Percentiles rank a stretch among this genome's conserved stretches.
phyloP scores from a whole-genome alignment of 2,113 vertebrate genomes.

The Climacteris rufus region DNA sequence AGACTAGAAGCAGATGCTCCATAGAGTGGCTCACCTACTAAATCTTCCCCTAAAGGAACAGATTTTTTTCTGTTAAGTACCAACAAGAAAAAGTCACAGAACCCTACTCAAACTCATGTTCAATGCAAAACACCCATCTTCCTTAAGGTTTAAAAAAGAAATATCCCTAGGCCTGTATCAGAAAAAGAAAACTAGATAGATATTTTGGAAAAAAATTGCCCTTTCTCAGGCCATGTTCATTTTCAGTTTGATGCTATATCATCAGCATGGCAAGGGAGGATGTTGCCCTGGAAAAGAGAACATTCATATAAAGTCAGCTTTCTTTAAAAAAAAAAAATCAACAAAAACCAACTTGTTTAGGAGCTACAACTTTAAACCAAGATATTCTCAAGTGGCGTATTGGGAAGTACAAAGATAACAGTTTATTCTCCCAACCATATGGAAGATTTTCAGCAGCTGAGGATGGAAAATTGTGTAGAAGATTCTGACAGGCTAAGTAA shows the following conservation, averaged over 20 bases:
- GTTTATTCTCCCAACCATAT: slow-evolving; percentile 50
- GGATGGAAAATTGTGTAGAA: neutral
- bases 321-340: neutral
- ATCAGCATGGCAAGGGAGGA: neutral
- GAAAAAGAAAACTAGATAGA: neutral
- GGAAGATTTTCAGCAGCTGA: slow-evolving; percentile 25
- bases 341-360: neutral
- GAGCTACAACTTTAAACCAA: neutral
- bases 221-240: neutral
- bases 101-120: neutral
- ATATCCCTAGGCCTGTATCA: neutral
- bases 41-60: neutral
- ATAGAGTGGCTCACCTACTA: neutral
- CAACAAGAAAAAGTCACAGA: neutral
- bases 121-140: neutral
- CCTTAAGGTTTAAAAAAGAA: neutral
- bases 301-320: neutral
- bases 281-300: neutral
- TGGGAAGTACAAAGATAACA: slow-evolving; percentile 41
- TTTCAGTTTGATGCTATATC: neutral
- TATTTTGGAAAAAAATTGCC: neutral
- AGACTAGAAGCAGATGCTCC: neutral
- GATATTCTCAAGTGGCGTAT: slow-evolving; percentile 3
- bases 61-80: neutral
- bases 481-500: neutral